Percentiles rank a stretch among this genome's conserved stretches.
phyloP scores from a whole-genome alignment of 2,797 vertebrate species.

The Phrynocephalus guinanensis region DNA sequence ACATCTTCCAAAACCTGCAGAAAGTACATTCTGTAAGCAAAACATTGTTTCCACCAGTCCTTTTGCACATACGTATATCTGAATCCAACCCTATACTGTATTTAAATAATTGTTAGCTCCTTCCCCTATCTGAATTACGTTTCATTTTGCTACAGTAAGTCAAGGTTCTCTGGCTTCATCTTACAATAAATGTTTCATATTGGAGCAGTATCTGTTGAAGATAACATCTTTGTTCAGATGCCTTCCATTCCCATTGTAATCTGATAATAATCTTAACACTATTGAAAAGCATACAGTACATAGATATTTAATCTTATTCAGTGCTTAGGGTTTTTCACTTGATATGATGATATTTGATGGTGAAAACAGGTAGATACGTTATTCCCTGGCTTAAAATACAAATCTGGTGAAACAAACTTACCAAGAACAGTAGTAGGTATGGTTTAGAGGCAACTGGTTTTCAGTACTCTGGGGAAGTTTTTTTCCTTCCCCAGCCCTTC shows the following conservation, averaged over 20 bases:
- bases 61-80: neutral
- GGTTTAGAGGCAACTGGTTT: slow-evolving; percentile 39
- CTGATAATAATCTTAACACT: slow-evolving; percentile 37
- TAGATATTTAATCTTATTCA: neutral
- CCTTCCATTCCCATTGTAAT: slow-evolving; percentile 11
- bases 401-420: slow-evolving; percentile 15
- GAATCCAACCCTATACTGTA: slow-evolving; percentile 3
- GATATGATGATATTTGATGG: slow-evolving; percentile 39
- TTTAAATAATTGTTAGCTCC: slow-evolving; percentile 36
- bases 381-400: slow-evolving; percentile 43
- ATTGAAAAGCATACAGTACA: slow-evolving; percentile 36
- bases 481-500: slow-evolving; percentile 49
- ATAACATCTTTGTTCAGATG: slow-evolving; percentile 21
- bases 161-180: slow-evolving; percentile 40
- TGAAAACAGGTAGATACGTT: neutral
- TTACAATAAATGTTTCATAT: slow-evolving; percentile 52
- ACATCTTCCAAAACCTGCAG: neutral
- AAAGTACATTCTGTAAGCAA: neutral
- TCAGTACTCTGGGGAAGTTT: slow-evolving; percentile 29
- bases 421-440: neutral
- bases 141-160: slow-evolving; percentile 46
- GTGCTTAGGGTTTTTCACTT: neutral
- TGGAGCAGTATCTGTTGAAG: slow-evolving; percentile 22
- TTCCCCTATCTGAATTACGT: slow-evolving; percentile 39
- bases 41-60: neutral